These are phyloP conservation scores for Euproctis similis DNA, from an alignment of 2,888 invertebrate species.

Conservation along the genomic window DNA sequence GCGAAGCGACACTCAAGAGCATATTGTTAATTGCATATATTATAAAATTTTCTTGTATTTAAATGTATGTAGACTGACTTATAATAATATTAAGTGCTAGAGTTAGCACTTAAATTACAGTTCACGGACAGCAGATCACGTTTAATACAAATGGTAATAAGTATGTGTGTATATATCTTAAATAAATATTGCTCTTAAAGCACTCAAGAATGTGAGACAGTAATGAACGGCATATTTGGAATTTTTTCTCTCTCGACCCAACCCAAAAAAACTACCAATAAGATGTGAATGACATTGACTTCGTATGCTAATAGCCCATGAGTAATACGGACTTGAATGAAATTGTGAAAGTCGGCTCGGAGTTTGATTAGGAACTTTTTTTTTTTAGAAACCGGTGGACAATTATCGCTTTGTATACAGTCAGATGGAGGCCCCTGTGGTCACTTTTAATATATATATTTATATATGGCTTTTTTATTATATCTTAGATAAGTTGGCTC, in stretches of 20 bases:
- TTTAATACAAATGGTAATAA: conserved; percentile 6
- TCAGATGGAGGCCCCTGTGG: conserved; percentile 5
- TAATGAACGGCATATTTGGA: conserved; percentile 10
- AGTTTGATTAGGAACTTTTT: conserved; percentile 36
- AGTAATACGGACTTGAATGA: conserved; percentile 41
- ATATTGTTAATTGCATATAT: too few relatives aligned
- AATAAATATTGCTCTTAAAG: conserved; percentile 1
- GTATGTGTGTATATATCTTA: not conserved
- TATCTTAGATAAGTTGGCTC: too few relatives aligned
- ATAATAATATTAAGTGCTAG: too few relatives aligned
- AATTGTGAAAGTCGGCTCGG: conserved; percentile 44
- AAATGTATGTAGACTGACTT: too few relatives aligned
- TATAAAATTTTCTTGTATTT: too few relatives aligned
- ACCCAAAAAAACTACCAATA: conserved; percentile 11
- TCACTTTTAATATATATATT: not conserved
- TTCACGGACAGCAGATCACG: too few relatives aligned
- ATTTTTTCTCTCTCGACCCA: conserved; percentile 10
- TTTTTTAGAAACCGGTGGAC: conserved; percentile 25
- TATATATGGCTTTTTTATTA: too few relatives aligned
- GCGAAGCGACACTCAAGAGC: too few relatives aligned
- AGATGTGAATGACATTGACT: conserved; percentile 24
- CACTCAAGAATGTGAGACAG: conserved; percentile 2
- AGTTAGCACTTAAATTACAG: too few relatives aligned
- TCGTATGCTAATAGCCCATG: conserved; percentile 28
- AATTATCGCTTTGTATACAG: conserved; percentile 19